phyloP scores from a whole-genome alignment of 2,888 invertebrate species.

The Chrysotoxum bicinctum region DNA sequence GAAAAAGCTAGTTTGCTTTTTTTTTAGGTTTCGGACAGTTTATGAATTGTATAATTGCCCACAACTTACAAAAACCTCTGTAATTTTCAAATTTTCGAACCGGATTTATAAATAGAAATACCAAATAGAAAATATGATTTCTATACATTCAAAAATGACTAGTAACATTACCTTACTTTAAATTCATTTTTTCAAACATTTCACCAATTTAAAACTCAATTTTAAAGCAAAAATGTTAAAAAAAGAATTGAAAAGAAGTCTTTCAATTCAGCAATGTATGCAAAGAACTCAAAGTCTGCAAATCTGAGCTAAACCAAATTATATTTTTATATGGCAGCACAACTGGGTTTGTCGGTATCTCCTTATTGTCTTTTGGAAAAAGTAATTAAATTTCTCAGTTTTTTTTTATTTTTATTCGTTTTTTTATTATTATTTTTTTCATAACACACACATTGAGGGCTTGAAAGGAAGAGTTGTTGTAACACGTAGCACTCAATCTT shows the following conservation, averaged over 20 bases:
- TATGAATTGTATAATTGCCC: too few species aligned
- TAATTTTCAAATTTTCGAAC: too few species aligned
- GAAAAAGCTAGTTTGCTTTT: too few species aligned
- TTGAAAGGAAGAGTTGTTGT: not conserved
- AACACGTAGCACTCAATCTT: constrained; percentile 2
- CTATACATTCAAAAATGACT: too few species aligned
- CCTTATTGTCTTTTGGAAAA: not conserved
- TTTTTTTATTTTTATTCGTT: not conserved
- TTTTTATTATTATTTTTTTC: not conserved
- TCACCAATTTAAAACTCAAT: too few species aligned
- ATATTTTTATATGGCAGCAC: not conserved
- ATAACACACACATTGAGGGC: not conserved
- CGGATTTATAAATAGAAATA: too few species aligned
- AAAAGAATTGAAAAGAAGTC: not conserved
- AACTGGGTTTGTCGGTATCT: not conserved
- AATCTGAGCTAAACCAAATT: not conserved
- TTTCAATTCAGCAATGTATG: not conserved
- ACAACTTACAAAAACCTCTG: too few species aligned
- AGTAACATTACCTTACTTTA: too few species aligned
- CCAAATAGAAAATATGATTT: too few species aligned
- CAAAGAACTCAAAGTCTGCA: not conserved
- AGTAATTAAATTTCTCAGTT: not conserved
- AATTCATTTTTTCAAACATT: too few species aligned
- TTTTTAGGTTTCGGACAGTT: too few species aligned
- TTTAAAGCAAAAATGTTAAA: not conserved